phyloP scores from a whole-genome alignment of 2,113 vertebrate species.

The Epinephelus moara region DNA sequence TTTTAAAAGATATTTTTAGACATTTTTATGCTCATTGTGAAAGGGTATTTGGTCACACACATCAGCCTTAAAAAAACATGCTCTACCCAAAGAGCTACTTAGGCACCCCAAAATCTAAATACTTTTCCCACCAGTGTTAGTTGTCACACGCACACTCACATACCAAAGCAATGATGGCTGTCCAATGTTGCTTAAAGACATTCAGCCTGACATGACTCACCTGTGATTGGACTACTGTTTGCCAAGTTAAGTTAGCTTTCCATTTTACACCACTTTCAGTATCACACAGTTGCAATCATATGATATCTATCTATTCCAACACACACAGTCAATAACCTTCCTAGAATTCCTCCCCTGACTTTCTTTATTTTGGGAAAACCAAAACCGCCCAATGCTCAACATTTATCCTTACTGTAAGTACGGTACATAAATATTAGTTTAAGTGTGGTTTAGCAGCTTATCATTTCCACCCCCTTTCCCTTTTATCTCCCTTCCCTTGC shows the following conservation, averaged over 20 bases:
- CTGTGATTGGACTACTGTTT: conserved; percentile 8
- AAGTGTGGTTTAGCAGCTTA: conserved; percentile 40
- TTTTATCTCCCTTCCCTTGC: conserved; percentile 21
- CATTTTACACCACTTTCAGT: not conserved
- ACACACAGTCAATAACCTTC: not conserved
- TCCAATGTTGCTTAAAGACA: not conserved
- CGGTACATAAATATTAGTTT: conserved; percentile 62
- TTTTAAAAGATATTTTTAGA: no score
- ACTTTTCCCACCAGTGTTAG: not conserved
- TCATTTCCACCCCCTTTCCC: conserved; percentile 29
- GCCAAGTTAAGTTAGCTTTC: not conserved
- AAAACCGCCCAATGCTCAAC: conserved; percentile 45
- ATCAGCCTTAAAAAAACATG: no score
- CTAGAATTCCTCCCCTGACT: conserved; percentile 1
- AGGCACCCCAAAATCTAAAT: no score
- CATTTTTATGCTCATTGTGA: no score
- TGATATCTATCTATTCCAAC: conserved; percentile 19
- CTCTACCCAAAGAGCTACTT: no score
- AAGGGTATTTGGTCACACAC: no score
- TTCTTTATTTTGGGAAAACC: conserved; percentile 34
- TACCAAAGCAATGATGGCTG: not conserved
- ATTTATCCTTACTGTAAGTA: conserved; percentile 50
- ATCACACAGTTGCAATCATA: not conserved
- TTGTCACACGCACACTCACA: not conserved
- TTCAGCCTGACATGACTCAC: conserved; percentile 17